Conservation (phyloP, 2,888 invertebrate genomes). For the Synanthedon andrenaeformis region DNA sequence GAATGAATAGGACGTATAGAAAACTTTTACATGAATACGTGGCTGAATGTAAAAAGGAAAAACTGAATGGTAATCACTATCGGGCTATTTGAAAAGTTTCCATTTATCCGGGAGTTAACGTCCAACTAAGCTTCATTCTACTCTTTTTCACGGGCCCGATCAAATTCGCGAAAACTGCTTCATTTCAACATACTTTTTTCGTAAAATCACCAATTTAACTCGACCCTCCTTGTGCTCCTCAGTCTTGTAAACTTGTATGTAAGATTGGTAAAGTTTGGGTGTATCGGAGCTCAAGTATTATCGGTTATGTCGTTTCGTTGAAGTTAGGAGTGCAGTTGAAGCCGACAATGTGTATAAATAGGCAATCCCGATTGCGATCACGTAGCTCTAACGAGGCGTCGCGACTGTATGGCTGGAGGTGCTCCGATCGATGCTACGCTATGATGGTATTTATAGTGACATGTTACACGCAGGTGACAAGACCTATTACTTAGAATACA, state of each 20-base stretch:
- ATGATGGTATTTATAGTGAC: conserved; percentile 37
- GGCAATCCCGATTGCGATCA: conserved; percentile 63
- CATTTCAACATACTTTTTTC: conserved; percentile 33
- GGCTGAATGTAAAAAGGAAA: conserved; percentile 20
- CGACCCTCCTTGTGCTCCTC: conserved; percentile 12
- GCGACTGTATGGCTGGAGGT: conserved; percentile 32
- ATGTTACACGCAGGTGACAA: background rate
- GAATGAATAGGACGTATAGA: background rate
- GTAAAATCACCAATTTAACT: conserved; percentile 16
- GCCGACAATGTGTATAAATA: conserved; percentile 63
- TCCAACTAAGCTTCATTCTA: conserved; percentile 40
- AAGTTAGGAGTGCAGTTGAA: conserved; percentile 32
- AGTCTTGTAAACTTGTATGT: conserved; percentile 8
- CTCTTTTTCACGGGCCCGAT: conserved; percentile 35
- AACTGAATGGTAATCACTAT: conserved; percentile 33
- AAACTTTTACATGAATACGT: background rate
- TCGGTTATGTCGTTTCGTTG: conserved; percentile 27
- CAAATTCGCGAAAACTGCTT: conserved; percentile 40
- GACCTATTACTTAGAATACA: background rate
- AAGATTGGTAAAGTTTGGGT: conserved; percentile 11
- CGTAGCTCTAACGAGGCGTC: conserved; percentile 62
- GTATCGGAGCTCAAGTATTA: conserved; percentile 19
- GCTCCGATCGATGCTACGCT: conserved; percentile 39
- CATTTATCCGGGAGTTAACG: conserved; percentile 47
- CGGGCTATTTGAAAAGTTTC: conserved; percentile 37